Evolutionary conservation across 2,888 invertebrate genomes (phyloP).

Genomic region (Pachycephus smyrnensis): DNA sequence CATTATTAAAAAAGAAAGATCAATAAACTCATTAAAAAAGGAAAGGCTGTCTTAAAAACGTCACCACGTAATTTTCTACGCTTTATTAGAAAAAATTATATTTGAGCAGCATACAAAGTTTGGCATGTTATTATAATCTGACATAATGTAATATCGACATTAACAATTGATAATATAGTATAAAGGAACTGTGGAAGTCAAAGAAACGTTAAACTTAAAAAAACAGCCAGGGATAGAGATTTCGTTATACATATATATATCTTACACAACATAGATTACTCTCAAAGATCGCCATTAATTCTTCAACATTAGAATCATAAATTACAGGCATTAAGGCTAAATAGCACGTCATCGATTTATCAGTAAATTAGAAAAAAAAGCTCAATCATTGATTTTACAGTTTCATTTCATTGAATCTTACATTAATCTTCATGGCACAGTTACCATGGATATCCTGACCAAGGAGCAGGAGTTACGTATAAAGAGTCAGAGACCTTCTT

Average conservation of each 20-base stretch:
- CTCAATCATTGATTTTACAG: background rate
- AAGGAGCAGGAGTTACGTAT: background rate
- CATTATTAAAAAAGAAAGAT: background rate
- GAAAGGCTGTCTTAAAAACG: background rate
- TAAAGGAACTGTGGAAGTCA: slow-evolving; percentile 34
- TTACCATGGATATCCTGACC: background rate
- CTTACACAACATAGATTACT: background rate
- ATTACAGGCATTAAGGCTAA: background rate
- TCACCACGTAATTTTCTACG: background rate
- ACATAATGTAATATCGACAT: slow-evolving; percentile 18
- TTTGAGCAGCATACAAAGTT: slow-evolving; percentile 45
- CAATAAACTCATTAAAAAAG: background rate
- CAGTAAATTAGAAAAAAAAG: background rate
- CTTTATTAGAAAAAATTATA: slow-evolving; percentile 48
- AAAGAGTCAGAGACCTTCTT: background rate
- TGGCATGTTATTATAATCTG: slow-evolving; percentile 21
- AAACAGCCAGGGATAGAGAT: slow-evolving; percentile 15
- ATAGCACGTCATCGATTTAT: background rate
- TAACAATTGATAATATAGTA: slow-evolving; percentile 25
- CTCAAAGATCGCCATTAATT: background rate
- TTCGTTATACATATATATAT: slow-evolving; percentile 7
- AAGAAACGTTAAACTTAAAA: slow-evolving; percentile 21
- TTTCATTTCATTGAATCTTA: background rate
- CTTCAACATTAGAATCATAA: background rate
- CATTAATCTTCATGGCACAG: background rate